Evolutionary conservation across 2,797 vertebrate genomes (phyloP).

Genomic region (Sebastolobus altivelis): DNA sequence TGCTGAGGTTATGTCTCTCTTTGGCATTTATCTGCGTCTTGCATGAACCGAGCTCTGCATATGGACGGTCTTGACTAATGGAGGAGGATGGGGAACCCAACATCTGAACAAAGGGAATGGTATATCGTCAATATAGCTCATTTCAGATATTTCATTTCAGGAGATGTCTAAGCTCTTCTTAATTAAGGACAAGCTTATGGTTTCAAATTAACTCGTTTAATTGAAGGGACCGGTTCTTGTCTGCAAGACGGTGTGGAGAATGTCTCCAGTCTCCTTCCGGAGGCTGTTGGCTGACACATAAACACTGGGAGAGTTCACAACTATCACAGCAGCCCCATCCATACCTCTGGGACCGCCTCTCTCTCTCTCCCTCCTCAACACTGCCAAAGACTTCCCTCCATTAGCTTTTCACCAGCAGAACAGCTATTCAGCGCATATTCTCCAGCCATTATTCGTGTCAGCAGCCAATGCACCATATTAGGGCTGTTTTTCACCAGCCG

Average conservation of each 20-base stretch:
- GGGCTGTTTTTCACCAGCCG: conserved; percentile 68
- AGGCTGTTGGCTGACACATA: conserved; percentile 82
- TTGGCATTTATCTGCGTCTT: conserved; percentile 60
- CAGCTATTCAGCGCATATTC: conserved; percentile 74
- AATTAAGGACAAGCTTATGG: conserved; percentile 88
- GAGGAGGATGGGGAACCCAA: conserved; percentile 63
- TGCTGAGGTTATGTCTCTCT: conserved; percentile 61
- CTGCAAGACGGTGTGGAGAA: conserved; percentile 79
- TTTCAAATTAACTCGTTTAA: conserved; percentile 88
- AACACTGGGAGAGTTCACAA: conserved; percentile 84
- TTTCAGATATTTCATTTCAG: conserved; percentile 87
- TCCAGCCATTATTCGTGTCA: conserved; percentile 64
- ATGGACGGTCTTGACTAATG: conserved; percentile 55
- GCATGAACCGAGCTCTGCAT: conserved; percentile 46
- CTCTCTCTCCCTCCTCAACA: conserved; percentile 64
- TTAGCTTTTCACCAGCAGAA: conserved; percentile 78
- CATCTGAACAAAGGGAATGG: conserved; percentile 77
- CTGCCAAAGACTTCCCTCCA: conserved; percentile 76
- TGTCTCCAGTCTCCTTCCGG: conserved; percentile 80
- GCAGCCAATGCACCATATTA: conserved; percentile 70
- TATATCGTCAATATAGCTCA: conserved; percentile 83
- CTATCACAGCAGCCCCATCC: conserved; percentile 82
- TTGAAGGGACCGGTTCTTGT: conserved; percentile 80
- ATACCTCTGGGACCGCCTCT: conserved; percentile 78
- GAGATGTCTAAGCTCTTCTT: conserved; percentile 87